A percentile compares a stretch with the other conserved stretches of the same genome.
phyloP scores from a whole-genome alignment of 2,113 vertebrate species.

The Poeciliopsis prolifica region DNA sequence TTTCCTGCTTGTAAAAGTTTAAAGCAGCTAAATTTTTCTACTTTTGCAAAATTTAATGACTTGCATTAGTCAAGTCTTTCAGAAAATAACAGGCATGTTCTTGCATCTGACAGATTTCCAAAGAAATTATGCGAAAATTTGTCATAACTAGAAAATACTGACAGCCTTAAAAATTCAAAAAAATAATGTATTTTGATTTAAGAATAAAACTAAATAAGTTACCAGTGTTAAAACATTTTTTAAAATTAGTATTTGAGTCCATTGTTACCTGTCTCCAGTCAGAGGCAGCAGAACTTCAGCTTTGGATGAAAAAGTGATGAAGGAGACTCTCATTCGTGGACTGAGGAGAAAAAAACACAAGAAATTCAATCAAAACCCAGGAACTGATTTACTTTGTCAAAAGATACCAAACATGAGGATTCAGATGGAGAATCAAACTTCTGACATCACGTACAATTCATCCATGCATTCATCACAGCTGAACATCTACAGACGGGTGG shows the following conservation, averaged over 20 bases:
- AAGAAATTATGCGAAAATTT: not conserved
- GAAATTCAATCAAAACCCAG: not conserved
- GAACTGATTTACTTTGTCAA: not conserved
- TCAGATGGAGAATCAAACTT: not conserved
- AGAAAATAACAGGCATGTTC: not conserved
- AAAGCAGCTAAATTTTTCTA: no score
- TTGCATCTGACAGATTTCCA: not conserved
- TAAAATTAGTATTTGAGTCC: not conserved
- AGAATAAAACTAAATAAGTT: not conserved
- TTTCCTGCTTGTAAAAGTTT: no score
- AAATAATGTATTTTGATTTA: not conserved
- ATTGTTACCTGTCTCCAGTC: constrained; percentile 91
- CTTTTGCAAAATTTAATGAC: not conserved
- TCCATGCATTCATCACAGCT: not conserved
- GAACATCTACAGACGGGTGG: constrained; percentile 2
- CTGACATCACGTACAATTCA: not conserved
- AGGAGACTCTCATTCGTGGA: constrained; percentile 91
- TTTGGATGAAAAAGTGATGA: constrained; percentile 90
- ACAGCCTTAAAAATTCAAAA: not conserved
- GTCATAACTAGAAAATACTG: not conserved
- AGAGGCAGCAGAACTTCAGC: constrained; percentile 86
- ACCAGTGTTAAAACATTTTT: no score
- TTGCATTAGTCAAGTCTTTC: not conserved
- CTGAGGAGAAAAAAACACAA: constrained; percentile 72
- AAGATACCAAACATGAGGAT: not conserved